Evolutionary conservation across 2,888 invertebrate genomes (phyloP).

Genomic region (Deilephila porcellus): DNA sequence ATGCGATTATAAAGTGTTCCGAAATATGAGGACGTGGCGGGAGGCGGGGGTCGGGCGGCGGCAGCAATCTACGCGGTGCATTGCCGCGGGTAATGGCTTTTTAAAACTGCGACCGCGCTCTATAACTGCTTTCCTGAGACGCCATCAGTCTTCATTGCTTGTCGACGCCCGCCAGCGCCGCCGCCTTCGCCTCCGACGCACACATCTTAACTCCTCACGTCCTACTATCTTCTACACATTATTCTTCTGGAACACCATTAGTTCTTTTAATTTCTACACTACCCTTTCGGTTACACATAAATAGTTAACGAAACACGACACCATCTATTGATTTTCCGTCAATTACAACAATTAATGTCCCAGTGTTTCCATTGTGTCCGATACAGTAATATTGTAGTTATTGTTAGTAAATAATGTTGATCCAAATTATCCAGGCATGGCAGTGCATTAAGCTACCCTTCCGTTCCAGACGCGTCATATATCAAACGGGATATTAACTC

Average conservation of each 20-base stretch:
- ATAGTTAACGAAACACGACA: no score
- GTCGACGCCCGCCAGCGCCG: conserved; percentile 76
- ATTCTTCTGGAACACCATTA: conserved; percentile 60
- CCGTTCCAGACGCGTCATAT: conserved; percentile 68
- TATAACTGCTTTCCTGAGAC: conserved; percentile 82
- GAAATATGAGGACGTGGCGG: conserved; percentile 76
- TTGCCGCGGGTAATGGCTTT: conserved; percentile 83
- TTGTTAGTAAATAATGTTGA: conserved; percentile 51
- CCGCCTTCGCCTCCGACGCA: conserved; percentile 60
- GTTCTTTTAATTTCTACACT: conserved; percentile 55
- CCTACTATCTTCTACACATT: conserved; percentile 66
- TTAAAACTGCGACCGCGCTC: conserved; percentile 85
- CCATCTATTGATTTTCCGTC: neutral
- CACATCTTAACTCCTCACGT: conserved; percentile 79
- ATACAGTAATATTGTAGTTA: conserved; percentile 44
- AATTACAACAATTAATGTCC: neutral
- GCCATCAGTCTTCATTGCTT: conserved; percentile 85
- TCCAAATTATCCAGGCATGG: conserved; percentile 54
- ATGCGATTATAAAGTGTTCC: conserved; percentile 84
- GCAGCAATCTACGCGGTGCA: conserved; percentile 81
- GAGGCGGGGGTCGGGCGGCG: conserved; percentile 54
- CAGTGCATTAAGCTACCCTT: conserved; percentile 61
- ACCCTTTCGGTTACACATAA: neutral
- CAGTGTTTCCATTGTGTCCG: neutral
- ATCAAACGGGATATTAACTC: conserved; percentile 78